A percentile compares a stretch with the other conserved stretches of the same genome.
Evolutionary conservation across 2,888 invertebrate genomes (phyloP).

Genomic region (Catonia carolina): DNA sequence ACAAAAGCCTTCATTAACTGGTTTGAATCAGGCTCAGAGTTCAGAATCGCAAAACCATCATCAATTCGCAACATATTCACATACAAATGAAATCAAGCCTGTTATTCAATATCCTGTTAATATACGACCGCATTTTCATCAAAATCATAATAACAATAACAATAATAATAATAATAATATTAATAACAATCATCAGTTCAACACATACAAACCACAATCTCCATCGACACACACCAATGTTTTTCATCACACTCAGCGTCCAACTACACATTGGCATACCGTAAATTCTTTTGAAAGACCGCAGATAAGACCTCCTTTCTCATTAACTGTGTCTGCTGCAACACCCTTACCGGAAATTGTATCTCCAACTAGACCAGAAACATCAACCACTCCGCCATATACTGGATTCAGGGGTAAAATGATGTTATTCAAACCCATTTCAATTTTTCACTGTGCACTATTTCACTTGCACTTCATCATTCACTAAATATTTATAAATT

Average conservation of each 20-base stretch:
- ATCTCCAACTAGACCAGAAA: no score
- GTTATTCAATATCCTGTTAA: constrained; percentile 7
- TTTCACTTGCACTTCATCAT: no score
- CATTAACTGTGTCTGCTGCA: not conserved
- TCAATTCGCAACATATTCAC: constrained; percentile 11
- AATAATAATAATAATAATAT: not conserved
- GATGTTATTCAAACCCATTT: not conserved
- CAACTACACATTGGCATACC: not conserved
- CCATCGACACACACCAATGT: no score
- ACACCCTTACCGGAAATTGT: no score
- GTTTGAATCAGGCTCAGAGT: constrained; percentile 8
- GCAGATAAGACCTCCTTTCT: constrained; percentile 2
- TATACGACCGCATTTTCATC: no score
- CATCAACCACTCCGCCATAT: not conserved
- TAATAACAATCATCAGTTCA: no score
- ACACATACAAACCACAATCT: no score
- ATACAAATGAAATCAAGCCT: constrained; percentile 20
- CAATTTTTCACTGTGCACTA: no score
- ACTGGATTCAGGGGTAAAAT: not conserved
- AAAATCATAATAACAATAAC: not conserved
- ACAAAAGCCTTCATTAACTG: constrained; percentile 14
- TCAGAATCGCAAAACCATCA: constrained; percentile 24
- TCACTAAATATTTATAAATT: no score
- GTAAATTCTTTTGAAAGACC: not conserved
- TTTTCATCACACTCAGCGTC: not conserved